Base-by-base conservation (phyloP, 2,797 vertebrate species). In the Paratrypauchen microcephalus region DNA sequence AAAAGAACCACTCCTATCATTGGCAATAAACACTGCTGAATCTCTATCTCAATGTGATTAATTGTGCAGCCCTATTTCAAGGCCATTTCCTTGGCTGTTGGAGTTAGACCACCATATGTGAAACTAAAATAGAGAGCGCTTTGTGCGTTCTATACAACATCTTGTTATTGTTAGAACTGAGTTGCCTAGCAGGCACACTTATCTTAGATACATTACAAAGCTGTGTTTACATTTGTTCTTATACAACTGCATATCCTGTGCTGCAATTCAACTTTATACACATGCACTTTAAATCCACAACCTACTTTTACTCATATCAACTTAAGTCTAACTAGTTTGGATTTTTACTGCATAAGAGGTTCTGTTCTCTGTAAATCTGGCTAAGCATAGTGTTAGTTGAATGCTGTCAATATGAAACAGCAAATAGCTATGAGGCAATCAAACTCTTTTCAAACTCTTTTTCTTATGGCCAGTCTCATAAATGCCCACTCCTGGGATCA, bases 161-260 rank as follows among this genome's bases (percentile, higher is more conserved):
- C 61, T 71, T 89, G 83, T 91, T 91, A 85, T 86, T 91, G 91
- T 92, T 92, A 83, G 69, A 79, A 75, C 86, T 81, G 67, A 79
- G 88, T 88, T 89, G 85, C 87, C 83, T 76, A 85, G 88, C 86
- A 91, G 76, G 83, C 74, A 66, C 75, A 81, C 86, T 86, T 84
- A 87, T 90, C 84, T 72, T 11, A 65, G 74, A 85, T 84, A 84
- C 86, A 90, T 89, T 66, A 48, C 64, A 71, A 69, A 74, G 74
- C 74, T 82, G 57, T 86, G 89, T 91, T 89, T 89, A 88, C 72
- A 74, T 83, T 84, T 65, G 59, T 80, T 64, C 59, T 58, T 69
- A 66, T 66, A 80, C 86, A 91, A 86, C 83, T 89, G 86, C 74
- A 74, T 48, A 45, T 80, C 73, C 82, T 85, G 80, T 85, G 75